Evolutionary conservation across 2,888 invertebrate genomes (phyloP).

Genomic region (Podotricha telesiphe): DNA sequence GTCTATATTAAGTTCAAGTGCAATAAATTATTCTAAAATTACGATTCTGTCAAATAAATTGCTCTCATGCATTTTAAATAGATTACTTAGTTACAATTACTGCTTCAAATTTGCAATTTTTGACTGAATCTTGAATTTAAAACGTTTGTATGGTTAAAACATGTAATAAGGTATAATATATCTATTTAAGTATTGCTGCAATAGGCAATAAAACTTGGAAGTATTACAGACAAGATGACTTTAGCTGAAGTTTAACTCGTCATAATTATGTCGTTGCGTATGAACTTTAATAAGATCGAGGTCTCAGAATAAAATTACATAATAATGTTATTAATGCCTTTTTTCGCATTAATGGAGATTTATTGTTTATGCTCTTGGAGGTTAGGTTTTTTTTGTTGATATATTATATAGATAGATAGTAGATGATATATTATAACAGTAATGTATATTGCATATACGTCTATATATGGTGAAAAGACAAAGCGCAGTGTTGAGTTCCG

Average conservation of each 20-base stretch:
- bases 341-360: not conserved
- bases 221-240: not conserved
- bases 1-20: not conserved
- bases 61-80: conserved; percentile 5
- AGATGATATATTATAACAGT: no score
- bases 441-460: no score
- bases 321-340: not conserved
- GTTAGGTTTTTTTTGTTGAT: no score
- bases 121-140: not conserved
- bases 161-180: not conserved
- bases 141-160: not conserved
- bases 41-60: not conserved
- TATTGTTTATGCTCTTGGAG: not conserved
- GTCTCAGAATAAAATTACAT: not conserved
- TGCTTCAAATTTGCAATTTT: not conserved
- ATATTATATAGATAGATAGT: no score
- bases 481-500: no score
- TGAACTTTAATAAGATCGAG: conserved; percentile 9
- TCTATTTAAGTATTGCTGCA: conserved; percentile 2
- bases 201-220: conserved; percentile 4
- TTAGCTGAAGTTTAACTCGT: conserved; percentile 4
- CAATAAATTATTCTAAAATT: not conserved
- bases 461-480: no score
- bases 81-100: not conserved
- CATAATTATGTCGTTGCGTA: conserved; percentile 19